Base-by-base conservation (phyloP, 2,888 invertebrate species). In the Aporophyla lueneburgensis region DNA sequence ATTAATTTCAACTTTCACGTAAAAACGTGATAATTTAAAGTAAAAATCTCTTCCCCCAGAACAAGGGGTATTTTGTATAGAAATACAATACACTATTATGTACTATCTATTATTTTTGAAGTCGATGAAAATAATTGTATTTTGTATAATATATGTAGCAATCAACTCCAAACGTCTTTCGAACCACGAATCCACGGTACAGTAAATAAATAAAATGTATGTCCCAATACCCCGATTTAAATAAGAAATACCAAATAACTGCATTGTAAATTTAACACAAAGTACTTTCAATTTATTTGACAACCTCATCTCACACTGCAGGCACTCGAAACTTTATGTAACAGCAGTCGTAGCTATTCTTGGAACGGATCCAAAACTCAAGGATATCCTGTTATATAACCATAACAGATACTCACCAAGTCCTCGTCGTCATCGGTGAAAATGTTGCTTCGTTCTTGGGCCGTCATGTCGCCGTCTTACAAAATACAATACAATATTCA, bases 351-450 rank as follows among this genome's bases (percentile, higher is more conserved):
- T 71, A 74, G 73, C 61, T 69, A 78, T 74, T 87, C 83, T 93
- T 93, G 93, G 93, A 92, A 88, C 88, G 66, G 85, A 14, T 91
- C 93, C 93, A 93, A 93, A 87, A 81, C 88, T 89, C 89, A 91
- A 90, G 91, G 93, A 93, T 88, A 85, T 89, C 86, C 85, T 86
- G 88, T 92, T 93, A 91, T 79, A 89, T 92, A 93, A 92, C 74
- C n/a, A 68, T 61, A 76, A 72, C 27, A 80, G 71, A 58, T 85
- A 89, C 96, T 92, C 87, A 96, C 96, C 96, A 96, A 89, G 80
- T 96, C 96, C 91, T 96, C 96, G 86, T 96, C 96, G 83, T 96
- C 95, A 85, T 96, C 96, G 49, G 95, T 87, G 88, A 96, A 96
- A 89, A 96, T 95, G 78, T 96, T 96, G 70, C 93, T 94, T 87